Percentiles rank a stretch among this genome's conserved stretches.
Evolutionary conservation across 2,797 vertebrate species (phyloP).

Genomic region (Hypotaenidia okinawae): DNA sequence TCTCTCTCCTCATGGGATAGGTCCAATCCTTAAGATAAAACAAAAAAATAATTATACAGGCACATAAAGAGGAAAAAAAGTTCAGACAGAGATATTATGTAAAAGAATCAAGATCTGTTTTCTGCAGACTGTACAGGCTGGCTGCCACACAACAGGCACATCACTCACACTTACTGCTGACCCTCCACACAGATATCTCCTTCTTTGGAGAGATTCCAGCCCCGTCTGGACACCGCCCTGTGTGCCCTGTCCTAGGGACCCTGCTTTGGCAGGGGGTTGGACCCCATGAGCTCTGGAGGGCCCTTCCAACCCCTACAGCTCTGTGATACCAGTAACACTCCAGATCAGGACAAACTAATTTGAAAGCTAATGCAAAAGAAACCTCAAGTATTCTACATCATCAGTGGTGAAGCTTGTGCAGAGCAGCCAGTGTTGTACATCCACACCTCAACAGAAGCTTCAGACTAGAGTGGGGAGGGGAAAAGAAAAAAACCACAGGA

Average conservation of each 20-base stretch:
- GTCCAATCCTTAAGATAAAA: conserved; percentile 90
- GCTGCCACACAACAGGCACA: background rate
- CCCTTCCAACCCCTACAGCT: too few species aligned
- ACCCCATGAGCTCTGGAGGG: too few species aligned
- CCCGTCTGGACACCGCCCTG: too few species aligned
- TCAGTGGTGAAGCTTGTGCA: background rate
- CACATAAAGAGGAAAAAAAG: background rate
- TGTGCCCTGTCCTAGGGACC: too few species aligned
- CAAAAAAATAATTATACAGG: conserved; percentile 12
- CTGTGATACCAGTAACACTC: background rate
- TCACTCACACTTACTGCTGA: background rate
- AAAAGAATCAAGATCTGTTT: background rate
- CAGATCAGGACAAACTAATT: background rate
- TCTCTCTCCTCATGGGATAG: conserved; percentile 98
- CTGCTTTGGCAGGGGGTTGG: too few species aligned
- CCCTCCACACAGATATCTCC: background rate
- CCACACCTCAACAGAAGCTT: background rate
- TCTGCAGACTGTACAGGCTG: background rate
- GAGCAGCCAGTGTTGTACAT: background rate
- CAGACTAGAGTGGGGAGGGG: background rate
- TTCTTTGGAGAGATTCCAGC: too few species aligned
- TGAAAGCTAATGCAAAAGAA: background rate
- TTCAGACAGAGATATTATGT: background rate
- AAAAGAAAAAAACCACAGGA: fast-evolving
- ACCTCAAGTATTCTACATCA: background rate